Evolutionary conservation across 2,113 vertebrate genomes (phyloP), one percentile per base, ranked within the genome.

Genomic region (Periophthalmus modestus): DNA sequence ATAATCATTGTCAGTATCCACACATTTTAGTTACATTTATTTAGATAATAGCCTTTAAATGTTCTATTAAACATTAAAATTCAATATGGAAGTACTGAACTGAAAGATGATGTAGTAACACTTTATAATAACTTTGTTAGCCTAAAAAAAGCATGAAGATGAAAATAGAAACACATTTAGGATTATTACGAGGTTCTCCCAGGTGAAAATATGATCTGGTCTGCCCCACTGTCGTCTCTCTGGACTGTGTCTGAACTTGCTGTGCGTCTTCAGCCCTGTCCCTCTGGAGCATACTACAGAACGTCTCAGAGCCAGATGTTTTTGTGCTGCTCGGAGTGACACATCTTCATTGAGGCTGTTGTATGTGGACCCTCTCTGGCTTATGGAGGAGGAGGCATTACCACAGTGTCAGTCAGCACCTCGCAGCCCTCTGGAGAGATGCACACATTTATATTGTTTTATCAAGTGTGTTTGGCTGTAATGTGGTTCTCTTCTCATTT

Each of bases 241-340:
- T 86, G 90, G 91, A 92, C 88, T 94, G 85, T 94, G 93, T 95
- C 95, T 93, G 88, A 93, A 94, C 95, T 93, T 93, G 91, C 72
- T 81, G 87, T 83, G 91, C 90, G 90, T 89, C 91, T 89, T 88
- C 74, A 81, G 85, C 67, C 15, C 47, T 77, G 58, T 86, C 65
- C 52, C 72, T 11, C 2, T 48, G 58, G 61, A 80, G 58, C 6
- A 57, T 71, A 6, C 6, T 66, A 61, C 63, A 34, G 71, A 52
- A 43, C 52, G 33, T 54, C 70, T 75, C 33, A 57, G 43, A 68
- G 74, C 69, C 77, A 77, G 77, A 73, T 77, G 70, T 78, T 67
- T 78, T 71, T 71, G 23, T 59, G 33, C 21, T 23, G 34, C 69
- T 68, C 61, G 12, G 77, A 28, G 59, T 50, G 73, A 81, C 71